Conservation (phyloP, 2,888 invertebrate species). For the Cordilura impudica region DNA sequence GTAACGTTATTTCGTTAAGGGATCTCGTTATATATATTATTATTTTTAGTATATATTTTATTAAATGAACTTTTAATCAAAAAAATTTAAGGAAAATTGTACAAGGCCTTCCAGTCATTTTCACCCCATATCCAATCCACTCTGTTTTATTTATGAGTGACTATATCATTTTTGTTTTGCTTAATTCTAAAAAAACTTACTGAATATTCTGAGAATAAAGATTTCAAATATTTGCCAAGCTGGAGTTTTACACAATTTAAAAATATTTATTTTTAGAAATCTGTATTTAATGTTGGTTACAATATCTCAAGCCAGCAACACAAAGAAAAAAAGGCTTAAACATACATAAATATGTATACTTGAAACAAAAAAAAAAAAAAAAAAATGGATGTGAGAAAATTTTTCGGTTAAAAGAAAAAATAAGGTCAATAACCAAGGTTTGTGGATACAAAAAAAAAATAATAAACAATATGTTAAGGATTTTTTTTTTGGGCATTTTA, state of each 20-base stretch:
- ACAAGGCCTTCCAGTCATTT: too few species aligned
- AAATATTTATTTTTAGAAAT: constrained; percentile 48
- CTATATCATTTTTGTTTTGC: too few species aligned
- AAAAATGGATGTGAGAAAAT: constrained; percentile 36
- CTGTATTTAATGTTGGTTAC: constrained; percentile 41
- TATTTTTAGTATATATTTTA: too few species aligned
- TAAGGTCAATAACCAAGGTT: constrained; percentile 35
- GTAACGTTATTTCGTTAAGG: too few species aligned
- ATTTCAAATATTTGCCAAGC: constrained; percentile 17
- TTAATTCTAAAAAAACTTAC: constrained; percentile 1
- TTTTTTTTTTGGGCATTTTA: not conserved
- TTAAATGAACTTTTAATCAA: too few species aligned
- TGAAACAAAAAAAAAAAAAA: constrained; percentile 7
- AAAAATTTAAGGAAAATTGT: too few species aligned
- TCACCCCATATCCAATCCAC: too few species aligned
- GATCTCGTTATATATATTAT: too few species aligned
- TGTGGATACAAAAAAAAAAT: constrained; percentile 6
- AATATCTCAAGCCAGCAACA: constrained; percentile 47
- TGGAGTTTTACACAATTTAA: not conserved
- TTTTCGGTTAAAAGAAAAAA: constrained; percentile 40
- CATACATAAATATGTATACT: constrained; percentile 46
- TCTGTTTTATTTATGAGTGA: too few species aligned
- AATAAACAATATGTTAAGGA: constrained; percentile 32
- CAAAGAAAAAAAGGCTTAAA: constrained; percentile 44
- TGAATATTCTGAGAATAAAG: constrained; percentile 1